A percentile compares a stretch with the other conserved stretches of the same genome.
phyloP scores from a whole-genome alignment of 2,888 invertebrate genomes.

The Synergus laeviventris region DNA sequence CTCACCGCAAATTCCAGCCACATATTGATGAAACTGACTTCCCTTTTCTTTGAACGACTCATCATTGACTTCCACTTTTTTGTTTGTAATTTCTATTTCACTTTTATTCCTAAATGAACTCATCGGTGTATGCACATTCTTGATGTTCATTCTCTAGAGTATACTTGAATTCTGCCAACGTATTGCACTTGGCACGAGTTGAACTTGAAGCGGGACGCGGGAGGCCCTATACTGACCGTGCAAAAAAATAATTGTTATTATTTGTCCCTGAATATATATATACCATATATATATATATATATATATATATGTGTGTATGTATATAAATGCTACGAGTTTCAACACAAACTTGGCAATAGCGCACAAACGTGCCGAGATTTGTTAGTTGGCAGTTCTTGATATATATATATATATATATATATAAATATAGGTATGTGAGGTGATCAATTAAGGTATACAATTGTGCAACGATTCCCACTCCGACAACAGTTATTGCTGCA shows the following conservation, averaged over 20 bases:
- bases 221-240: too few relatives aligned
- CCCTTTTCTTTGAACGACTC: not conserved
- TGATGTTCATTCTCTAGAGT: not conserved
- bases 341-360: too few relatives aligned
- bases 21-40: constrained; percentile 10
- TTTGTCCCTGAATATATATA: too few relatives aligned
- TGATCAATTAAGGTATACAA: not conserved
- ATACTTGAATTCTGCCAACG: not conserved
- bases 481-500: not conserved
- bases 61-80: not conserved
- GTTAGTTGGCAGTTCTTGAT: too few relatives aligned
- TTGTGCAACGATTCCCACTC: not conserved
- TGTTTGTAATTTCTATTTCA: not conserved
- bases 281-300: too few relatives aligned
- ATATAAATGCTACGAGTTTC: too few relatives aligned
- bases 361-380: too few relatives aligned
- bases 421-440: too few relatives aligned
- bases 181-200: not conserved
- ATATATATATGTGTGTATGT: too few relatives aligned
- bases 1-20: constrained; percentile 18
- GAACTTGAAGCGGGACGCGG: too few relatives aligned
- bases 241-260: too few relatives aligned
- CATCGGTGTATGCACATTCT: not conserved
- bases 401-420: too few relatives aligned
- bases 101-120: not conserved